Conservation (phyloP, 2,113 vertebrate genomes). For the Chionomys nivalis region DNA sequence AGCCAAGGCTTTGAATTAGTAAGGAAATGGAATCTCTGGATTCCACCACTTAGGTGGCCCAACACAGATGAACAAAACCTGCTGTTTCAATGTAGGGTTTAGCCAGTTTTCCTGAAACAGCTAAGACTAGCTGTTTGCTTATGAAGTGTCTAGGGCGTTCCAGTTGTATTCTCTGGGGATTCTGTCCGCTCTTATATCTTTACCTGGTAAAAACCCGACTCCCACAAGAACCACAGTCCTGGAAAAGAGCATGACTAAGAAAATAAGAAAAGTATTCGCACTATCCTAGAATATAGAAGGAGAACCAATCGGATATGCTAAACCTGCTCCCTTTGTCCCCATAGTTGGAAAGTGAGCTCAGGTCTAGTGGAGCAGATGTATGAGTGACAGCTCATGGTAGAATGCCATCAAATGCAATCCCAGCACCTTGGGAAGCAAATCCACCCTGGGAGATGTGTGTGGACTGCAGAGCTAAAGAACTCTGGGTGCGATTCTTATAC, state of each 20-base stretch:
- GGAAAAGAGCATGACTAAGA: constrained; percentile 28
- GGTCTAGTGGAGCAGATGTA: not conserved
- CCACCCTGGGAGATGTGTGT: not conserved
- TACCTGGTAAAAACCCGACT: constrained; percentile 26
- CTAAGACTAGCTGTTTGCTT: constrained; percentile 58
- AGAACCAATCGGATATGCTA: constrained; percentile 23
- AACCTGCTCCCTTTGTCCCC: constrained; percentile 34
- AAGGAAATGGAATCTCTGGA: not conserved
- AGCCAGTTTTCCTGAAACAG: not conserved
- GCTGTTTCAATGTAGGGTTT: constrained; percentile 8
- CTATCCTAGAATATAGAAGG: constrained; percentile 22
- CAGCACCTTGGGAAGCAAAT: not conserved
- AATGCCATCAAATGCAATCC: not conserved
- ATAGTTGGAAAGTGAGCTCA: constrained; percentile 53
- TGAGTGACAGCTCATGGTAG: not conserved
- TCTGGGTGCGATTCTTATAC: not conserved
- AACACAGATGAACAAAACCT: not conserved
- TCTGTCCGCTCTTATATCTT: constrained; percentile 25
- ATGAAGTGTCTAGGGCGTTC: constrained; percentile 33
- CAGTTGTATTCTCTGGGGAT: not conserved
- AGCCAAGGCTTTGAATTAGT: not conserved
- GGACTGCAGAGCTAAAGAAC: not conserved
- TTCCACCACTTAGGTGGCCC: not conserved
- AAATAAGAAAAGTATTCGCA: not conserved
- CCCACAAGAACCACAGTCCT: not conserved